Conservation (phyloP, 2,888 invertebrate species). For the Pomacea canaliculata region DNA sequence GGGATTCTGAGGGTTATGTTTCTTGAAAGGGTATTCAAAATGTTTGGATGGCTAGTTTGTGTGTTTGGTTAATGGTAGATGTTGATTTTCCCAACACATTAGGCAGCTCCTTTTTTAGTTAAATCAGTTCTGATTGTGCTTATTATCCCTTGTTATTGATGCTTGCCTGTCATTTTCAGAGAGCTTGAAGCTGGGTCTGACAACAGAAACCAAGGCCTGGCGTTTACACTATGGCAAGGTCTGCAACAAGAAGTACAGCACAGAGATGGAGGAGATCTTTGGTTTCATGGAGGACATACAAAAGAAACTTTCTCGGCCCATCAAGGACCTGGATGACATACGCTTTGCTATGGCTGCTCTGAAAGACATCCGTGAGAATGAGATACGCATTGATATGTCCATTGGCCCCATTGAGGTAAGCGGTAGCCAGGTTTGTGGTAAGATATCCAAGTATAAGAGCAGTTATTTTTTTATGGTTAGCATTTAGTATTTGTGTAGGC, state of each 20-base stretch:
- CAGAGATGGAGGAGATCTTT: constrained; percentile 74
- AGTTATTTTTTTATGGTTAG: too few relatives aligned
- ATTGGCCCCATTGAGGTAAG: constrained; percentile 90
- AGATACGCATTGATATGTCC: constrained; percentile 93
- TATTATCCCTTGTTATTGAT: too few relatives aligned
- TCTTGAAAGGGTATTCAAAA: too few relatives aligned
- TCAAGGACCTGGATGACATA: constrained; percentile 93
- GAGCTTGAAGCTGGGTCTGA: constrained; percentile 84
- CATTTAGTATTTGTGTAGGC: too few relatives aligned
- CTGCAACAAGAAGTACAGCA: constrained; percentile 69
- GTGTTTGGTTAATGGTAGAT: too few relatives aligned
- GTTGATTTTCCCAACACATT: too few relatives aligned
- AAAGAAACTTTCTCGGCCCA: constrained; percentile 87
- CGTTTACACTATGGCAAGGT: constrained; percentile 67
- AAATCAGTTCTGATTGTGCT: too few relatives aligned
- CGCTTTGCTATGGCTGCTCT: constrained; percentile 93
- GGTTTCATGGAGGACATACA: constrained; percentile 85
- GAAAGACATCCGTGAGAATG: constrained; percentile 92
- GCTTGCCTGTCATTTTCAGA: constrained; percentile 62
- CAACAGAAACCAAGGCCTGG: constrained; percentile 75
- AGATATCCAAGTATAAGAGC: too few relatives aligned
- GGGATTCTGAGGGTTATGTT: too few relatives aligned
- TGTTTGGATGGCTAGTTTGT: too few relatives aligned
- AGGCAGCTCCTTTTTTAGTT: too few relatives aligned
- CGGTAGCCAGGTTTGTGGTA: background rate